Evolutionary conservation across 53 echinoderm and acorn worm species (phyloP).

Genomic region (Paelopatides confundens): DNA sequence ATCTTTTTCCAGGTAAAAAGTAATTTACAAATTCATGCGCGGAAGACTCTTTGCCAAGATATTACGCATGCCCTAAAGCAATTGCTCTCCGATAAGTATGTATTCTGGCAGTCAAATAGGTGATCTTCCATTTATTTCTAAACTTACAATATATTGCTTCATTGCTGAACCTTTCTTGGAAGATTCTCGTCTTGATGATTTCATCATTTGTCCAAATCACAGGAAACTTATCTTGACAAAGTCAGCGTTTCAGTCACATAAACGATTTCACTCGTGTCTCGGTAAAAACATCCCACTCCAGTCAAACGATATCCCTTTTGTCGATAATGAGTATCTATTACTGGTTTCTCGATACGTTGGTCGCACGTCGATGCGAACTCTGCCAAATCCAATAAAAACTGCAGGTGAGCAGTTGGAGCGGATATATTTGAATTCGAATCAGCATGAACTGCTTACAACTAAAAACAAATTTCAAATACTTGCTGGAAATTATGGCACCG

Average conservation of each 20-base stretch:
- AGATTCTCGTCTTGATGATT: not conserved
- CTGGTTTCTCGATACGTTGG: constrained; percentile 13
- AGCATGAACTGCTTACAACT: not conserved
- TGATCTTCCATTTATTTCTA: not conserved
- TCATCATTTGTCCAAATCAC: not conserved
- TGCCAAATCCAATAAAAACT: constrained; percentile 7
- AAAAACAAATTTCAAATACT: constrained; percentile 4
- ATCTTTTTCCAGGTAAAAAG: constrained; percentile 1
- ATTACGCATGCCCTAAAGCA: not conserved
- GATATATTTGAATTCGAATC: not conserved
- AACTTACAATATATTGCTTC: not conserved
- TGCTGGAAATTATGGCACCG: constrained; percentile 10
- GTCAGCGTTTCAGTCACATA: not conserved
- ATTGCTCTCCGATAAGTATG: constrained; percentile 3
- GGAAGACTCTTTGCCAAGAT: not conserved
- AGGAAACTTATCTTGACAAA: not conserved
- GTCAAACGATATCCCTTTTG: not conserved
- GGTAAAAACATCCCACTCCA: not conserved
- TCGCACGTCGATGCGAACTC: not conserved
- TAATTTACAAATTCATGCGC: not conserved
- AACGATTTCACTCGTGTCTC: not conserved
- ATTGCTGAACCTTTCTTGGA: constrained; percentile 12
- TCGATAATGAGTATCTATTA: not conserved
- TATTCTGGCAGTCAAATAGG: constrained; percentile 16
- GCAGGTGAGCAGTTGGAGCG: not conserved